These are phyloP conservation scores for Luperina testacea DNA, from an alignment of 2,888 invertebrate genomes.

Conservation along the genomic window DNA sequence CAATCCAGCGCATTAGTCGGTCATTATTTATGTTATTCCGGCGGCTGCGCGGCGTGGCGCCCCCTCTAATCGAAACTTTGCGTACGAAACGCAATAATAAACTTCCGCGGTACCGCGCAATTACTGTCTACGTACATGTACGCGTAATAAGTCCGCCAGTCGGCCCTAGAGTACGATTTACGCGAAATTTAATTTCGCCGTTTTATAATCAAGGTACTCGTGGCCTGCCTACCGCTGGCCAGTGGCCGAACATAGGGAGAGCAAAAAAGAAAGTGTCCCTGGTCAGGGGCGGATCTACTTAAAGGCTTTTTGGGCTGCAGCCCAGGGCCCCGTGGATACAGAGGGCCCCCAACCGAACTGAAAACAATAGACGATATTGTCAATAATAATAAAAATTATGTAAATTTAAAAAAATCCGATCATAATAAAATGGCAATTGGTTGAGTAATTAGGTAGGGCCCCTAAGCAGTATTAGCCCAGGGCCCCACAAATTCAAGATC, in stretches of 20 bases:
- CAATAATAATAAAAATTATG: too few species aligned
- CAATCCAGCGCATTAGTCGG: slow-evolving; percentile 74
- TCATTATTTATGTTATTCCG: slow-evolving; percentile 79
- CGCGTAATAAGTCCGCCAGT: slow-evolving; percentile 62
- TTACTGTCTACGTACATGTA: slow-evolving; percentile 71
- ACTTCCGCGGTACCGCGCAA: slow-evolving; percentile 83
- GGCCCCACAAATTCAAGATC: too few species aligned
- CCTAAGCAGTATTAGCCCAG: too few species aligned
- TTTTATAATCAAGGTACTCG: slow-evolving; percentile 56
- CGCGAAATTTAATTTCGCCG: slow-evolving; percentile 59
- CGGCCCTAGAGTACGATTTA: slow-evolving; percentile 58
- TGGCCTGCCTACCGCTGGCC: slow-evolving; percentile 2
- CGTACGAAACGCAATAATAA: slow-evolving; percentile 81
- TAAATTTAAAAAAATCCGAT: too few species aligned
- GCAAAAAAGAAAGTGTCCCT: not conserved
- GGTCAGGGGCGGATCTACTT: too few species aligned
- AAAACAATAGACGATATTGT: too few species aligned
- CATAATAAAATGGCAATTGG: too few species aligned
- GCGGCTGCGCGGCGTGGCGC: slow-evolving; percentile 68
- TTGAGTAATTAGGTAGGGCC: too few species aligned
- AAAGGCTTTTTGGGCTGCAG: too few species aligned
- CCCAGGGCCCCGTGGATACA: too few species aligned
- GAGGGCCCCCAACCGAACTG: too few species aligned
- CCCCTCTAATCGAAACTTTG: slow-evolving; percentile 82
- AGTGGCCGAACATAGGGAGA: not conserved